Evolutionary conservation across 2,888 invertebrate genomes (phyloP).

Genomic region (Dimorphilus gyrociliatus): DNA sequence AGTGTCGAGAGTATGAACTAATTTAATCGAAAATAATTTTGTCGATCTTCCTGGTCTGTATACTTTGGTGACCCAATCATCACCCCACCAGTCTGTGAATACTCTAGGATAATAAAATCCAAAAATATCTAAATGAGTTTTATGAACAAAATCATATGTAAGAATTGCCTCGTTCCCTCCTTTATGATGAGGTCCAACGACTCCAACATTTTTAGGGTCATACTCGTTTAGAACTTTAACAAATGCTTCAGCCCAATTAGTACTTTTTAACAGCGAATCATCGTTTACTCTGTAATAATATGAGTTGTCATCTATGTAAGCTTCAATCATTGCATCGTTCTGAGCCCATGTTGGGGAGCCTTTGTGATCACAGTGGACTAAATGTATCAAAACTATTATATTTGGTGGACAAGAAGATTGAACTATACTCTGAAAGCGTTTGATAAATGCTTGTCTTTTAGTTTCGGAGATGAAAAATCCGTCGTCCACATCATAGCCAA

Average conservation of each 20-base stretch:
- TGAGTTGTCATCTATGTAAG: constrained; percentile 9
- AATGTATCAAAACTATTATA: constrained; percentile 4
- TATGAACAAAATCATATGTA: constrained; percentile 11
- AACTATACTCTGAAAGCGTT: constrained; percentile 2
- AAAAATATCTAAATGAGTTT: constrained; percentile 8
- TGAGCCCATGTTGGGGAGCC: constrained; percentile 14
- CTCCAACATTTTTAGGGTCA: constrained; percentile 10
- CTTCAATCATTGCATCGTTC: constrained; percentile 14
- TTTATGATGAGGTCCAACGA: constrained; percentile 10
- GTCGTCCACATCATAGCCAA: constrained; percentile 10
- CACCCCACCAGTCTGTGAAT: constrained; percentile 5
- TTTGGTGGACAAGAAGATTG: constrained; percentile 3
- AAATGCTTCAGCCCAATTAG: constrained; percentile 7
- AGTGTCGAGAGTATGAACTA: constrained; percentile 6
- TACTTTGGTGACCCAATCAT: constrained; percentile 3
- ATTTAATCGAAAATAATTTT: not conserved
- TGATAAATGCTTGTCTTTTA: constrained; percentile 1
- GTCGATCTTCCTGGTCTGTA: constrained; percentile 1
- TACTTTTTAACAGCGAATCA: constrained; percentile 6
- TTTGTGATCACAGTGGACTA: constrained; percentile 9
- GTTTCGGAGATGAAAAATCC: constrained; percentile 3
- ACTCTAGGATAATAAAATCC: constrained; percentile 4
- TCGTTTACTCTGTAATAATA: constrained; percentile 13
- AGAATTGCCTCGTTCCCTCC: constrained; percentile 10
- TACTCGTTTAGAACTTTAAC: constrained; percentile 5